Evolutionary conservation across 2,888 invertebrate species (phyloP).

Genomic region (Bombylius discolor): DNA sequence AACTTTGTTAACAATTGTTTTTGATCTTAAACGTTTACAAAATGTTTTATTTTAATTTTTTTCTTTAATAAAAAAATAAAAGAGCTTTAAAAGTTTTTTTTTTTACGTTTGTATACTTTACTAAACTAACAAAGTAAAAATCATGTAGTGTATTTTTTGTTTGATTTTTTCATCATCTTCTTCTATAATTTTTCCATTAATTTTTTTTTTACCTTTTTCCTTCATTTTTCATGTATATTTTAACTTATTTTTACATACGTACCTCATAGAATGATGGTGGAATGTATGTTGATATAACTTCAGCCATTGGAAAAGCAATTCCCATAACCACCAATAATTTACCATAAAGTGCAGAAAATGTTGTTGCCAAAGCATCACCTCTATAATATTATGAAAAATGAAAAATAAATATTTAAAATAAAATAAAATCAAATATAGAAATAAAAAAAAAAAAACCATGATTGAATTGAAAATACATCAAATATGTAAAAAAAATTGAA

Average conservation of each 20-base stretch:
- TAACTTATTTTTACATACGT: constrained; percentile 18
- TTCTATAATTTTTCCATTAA: too few species aligned
- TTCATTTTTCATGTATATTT: too few species aligned
- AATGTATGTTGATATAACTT: constrained; percentile 88
- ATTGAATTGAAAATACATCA: not conserved
- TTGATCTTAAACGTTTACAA: too few species aligned
- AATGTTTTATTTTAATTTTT: too few species aligned
- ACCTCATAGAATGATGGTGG: constrained; percentile 90
- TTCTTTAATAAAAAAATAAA: too few species aligned
- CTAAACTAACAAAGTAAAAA: too few species aligned
- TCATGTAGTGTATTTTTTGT: too few species aligned
- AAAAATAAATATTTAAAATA: constrained; percentile 1
- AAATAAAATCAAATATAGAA: not conserved
- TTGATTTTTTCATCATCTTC: too few species aligned
- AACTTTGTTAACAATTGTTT: too few species aligned
- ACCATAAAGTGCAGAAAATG: constrained; percentile 84
- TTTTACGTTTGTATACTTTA: too few species aligned
- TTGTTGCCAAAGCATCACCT: constrained; percentile 71
- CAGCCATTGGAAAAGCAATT: constrained; percentile 89
- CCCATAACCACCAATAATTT: constrained; percentile 90
- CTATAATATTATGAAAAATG: constrained; percentile 39
- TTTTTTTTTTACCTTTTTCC: too few species aligned
- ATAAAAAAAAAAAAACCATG: not conserved
- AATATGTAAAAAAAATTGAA: not conserved
- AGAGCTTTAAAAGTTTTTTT: too few species aligned